These are phyloP conservation scores for Epinephelus fuscoguttatus DNA, from an alignment of 2,113 vertebrate genomes.

Conservation along the genomic window DNA sequence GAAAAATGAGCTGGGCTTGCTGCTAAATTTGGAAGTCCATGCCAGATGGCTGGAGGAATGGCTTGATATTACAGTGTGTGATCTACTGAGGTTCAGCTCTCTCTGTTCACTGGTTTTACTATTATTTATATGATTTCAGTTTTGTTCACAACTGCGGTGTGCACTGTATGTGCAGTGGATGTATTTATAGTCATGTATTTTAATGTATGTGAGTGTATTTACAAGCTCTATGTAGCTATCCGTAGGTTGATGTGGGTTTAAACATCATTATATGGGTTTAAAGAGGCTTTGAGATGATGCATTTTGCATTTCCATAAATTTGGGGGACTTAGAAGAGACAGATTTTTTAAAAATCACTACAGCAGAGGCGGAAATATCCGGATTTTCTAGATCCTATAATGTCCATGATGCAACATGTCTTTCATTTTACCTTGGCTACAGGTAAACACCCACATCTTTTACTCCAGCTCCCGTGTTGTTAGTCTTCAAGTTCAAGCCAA, in stretches of 20 bases:
- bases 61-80: conserved; percentile 54
- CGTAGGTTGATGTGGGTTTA: not conserved
- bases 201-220: not conserved
- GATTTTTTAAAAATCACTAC: not conserved
- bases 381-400: not conserved
- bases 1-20: conserved; percentile 58
- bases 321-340: not conserved
- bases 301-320: not conserved
- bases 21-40: conserved; percentile 72
- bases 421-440: not conserved
- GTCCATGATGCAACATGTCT: not conserved
- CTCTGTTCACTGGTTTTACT: conserved; percentile 11
- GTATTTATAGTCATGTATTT: not conserved
- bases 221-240: not conserved
- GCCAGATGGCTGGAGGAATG: conserved; percentile 75
- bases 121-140: conserved; percentile 13
- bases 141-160: not conserved
- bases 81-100: conserved; percentile 25
- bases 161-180: not conserved
- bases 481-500: not conserved
- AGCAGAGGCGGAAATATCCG: not conserved
- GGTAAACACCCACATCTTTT: not conserved
- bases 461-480: not conserved
- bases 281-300: not conserved
- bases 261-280: not conserved